Evolutionary conservation across 2,113 vertebrate genomes (phyloP).

Genomic region (Channa maculata): DNA sequence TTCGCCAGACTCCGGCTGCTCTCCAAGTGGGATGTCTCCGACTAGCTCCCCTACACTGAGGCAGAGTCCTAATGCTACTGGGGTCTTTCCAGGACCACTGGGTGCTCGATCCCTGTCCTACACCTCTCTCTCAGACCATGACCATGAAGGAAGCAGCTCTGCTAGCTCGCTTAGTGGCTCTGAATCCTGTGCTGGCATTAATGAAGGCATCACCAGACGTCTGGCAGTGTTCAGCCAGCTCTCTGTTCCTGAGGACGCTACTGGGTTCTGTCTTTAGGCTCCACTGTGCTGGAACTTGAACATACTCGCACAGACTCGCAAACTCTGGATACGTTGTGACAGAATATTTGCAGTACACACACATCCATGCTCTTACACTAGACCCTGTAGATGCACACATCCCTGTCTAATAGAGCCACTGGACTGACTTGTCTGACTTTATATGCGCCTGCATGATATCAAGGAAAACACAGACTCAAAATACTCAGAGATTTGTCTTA

Average conservation of each 20-base stretch:
- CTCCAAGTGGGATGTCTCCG: constrained; percentile 71
- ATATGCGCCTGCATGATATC: constrained; percentile 10
- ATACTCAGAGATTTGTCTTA: constrained; percentile 8
- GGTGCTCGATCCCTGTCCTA: constrained; percentile 84
- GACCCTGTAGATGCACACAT: constrained; percentile 16
- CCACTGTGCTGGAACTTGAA: background rate
- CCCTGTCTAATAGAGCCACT: background rate
- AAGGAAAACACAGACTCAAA: constrained; percentile 24
- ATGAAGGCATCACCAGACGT: constrained; percentile 75
- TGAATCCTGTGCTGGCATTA: constrained; percentile 81
- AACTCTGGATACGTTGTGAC: background rate
- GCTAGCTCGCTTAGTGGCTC: constrained; percentile 87
- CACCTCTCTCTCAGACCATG: constrained; percentile 89
- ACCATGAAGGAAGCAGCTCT: constrained; percentile 83
- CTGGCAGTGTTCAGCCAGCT: constrained; percentile 92
- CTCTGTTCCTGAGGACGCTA: constrained; percentile 84
- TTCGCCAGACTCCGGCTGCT: constrained; percentile 83
- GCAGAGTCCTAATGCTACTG: constrained; percentile 47
- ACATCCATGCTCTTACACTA: background rate
- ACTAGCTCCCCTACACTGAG: constrained; percentile 66
- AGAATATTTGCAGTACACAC: constrained; percentile 9
- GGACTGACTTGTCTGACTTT: constrained; percentile 10
- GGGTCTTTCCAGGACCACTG: constrained; percentile 36
- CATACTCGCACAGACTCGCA: background rate
- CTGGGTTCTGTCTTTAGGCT: constrained; percentile 68